Base-by-base conservation (phyloP, 2,888 invertebrate species). In the Diabrotica balteata region DNA sequence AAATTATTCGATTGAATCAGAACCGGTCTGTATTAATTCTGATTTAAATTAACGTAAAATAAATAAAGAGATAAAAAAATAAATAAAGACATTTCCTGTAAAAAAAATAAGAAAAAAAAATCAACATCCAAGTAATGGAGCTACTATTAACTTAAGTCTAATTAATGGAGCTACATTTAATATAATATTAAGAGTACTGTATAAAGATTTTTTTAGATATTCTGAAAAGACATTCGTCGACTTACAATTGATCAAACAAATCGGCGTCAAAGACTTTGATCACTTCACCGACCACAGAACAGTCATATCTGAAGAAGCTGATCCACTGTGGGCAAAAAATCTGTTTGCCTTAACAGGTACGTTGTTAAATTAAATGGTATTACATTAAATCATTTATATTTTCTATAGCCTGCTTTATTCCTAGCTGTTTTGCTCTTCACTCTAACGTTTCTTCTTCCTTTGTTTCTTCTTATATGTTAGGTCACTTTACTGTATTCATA, bases 221-320 rank as follows among this genome's bases (percentile, higher is more conserved):
- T 59, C 53, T 44, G 59, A 64, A 10, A 47, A 74, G 7, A 79
- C n/a, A n/a, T n/a, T n/a, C n/a, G n/a, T n/a, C n/a, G 88, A 89
- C 77, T 85, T 87, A 8, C 88, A 89, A 8, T 76, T 90, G 17
- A 86, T 90, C 8, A 89, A 88, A 79, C 83, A 85, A 46, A 80
- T 89, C 10, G 84, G 86, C 65, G 86, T 88, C 46, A 84, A 87
- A 68, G 82, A 83, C 69, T 84, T 83, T 66, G 83, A 84, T 8
- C 75, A 82, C 66, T 84, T 84, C 69, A 75, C 79, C 5, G 82
- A 84, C 67, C 82, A 83, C 65, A 69, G 73, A 8, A 63, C 66
- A 43, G 71, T 79, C 8, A 66, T 76, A 5, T 71, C 77, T n/a
- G 75, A 77, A n/a, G 78, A 78, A 32, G 60, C 72, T 7, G 79